Evolutionary conservation across 2,797 vertebrate genomes (phyloP), one percentile per base, ranked within the genome.

Genomic region (Cryptoprocta ferox): DNA sequence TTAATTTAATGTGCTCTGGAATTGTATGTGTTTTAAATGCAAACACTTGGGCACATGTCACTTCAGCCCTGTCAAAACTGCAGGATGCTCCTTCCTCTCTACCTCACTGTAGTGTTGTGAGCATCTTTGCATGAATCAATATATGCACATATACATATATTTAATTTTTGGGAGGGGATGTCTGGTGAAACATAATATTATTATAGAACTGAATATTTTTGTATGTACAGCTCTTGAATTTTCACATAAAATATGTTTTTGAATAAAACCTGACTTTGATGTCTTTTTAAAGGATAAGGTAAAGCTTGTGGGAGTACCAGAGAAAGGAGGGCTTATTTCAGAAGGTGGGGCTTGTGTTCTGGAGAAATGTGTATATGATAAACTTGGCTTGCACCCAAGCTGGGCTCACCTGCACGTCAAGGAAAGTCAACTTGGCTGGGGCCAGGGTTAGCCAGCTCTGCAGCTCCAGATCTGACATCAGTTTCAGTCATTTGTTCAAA

Each of bases 211-310:
- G 28, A 32, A 28, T 80, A 48, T 86, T 92, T 94, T 70, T 50
- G 13, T 80, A 56, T 66, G 63, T 56, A 53, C 37, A 4, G 78
- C 26, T 50, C 26, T n/a, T 50, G n/a, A 63, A 39, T 73, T 85
- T 92, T 76, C 39, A 79, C 42, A 83, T 83, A 89, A 89, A 95
- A 59, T 61, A 65, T 92, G 75, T 84, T 97, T 97, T 95, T 95
- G 16, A 12, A 68, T 84, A 71, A 95, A 89, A 59, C 14, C 16
- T 68, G 39, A 92, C 21, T 66, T 82, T n/a, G 35, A 37, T 65
- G 63, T 1, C 12, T 32, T 91, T 95, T 63, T 37, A 80, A 88
- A 83, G 56, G 15, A 37, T 30, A 80, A 83, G 73, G 73, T 5
- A 15, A 92, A 87, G 26, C 32, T 65, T 39, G 13, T 18, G 10